These are phyloP conservation scores for Nemopilema nomurai DNA, from an alignment of 30 jellyfish, hydroid and myxozoan species.

Conservation along the genomic window DNA sequence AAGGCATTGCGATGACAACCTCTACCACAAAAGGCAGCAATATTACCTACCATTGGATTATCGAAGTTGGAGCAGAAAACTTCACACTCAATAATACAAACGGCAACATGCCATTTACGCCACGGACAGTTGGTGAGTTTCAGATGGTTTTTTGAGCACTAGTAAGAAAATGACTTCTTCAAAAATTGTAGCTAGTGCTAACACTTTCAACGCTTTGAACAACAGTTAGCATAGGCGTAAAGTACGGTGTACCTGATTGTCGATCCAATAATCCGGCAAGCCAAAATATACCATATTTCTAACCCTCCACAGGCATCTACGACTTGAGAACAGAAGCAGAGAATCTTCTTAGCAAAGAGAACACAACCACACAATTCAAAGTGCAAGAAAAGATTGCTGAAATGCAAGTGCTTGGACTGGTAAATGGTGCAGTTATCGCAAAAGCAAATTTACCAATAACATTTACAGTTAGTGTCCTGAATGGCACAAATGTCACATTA, in stretches of 20 bases:
- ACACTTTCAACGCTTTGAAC: no score
- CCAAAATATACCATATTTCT: no score
- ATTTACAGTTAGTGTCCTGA: conserved; percentile 20
- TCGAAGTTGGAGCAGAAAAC: not conserved
- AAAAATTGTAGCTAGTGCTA: not conserved
- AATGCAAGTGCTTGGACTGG: not conserved
- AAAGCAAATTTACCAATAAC: conserved; percentile 10
- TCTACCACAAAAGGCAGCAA: conserved; percentile 50
- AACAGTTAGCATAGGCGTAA: no score
- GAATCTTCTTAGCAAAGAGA: conserved; percentile 46
- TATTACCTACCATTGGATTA: conserved; percentile 38
- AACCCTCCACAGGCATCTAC: conserved; percentile 14
- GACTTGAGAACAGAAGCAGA: conserved; percentile 12
- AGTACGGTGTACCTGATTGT: no score
- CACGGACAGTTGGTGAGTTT: conserved; percentile 44
- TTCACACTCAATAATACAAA: conserved; percentile 25
- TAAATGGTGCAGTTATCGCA: not conserved
- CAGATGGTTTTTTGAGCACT: not conserved
- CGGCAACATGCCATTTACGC: conserved; percentile 19
- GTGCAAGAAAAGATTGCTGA: conserved; percentile 46
- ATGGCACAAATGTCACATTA: conserved; percentile 58
- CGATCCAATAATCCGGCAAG: no score
- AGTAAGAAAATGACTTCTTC: no score
- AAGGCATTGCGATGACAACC: conserved; percentile 4
- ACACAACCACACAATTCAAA: conserved; percentile 23